Base-by-base conservation (phyloP, 23 tunicate genomes). In the Oikopleura dioica region DNA sequence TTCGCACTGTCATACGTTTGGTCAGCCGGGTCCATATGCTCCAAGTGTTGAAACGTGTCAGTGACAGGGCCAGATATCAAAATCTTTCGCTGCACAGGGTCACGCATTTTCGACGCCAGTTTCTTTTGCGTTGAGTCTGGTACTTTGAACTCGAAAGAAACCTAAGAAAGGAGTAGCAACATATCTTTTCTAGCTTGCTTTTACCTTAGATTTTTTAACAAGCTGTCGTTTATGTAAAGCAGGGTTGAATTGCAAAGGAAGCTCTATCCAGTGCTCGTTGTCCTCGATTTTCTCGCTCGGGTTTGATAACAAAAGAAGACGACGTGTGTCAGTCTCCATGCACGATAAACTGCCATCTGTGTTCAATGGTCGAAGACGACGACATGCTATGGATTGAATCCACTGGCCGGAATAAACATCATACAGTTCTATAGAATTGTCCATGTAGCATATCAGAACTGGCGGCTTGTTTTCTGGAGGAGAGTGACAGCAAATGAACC, bases 311-410 rank as follows among this genome's bases (percentile, higher is more conserved):
- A 63, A 63, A 2, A 63, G 16, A 16, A 63, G 72, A 24, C 72
- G 72, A 2, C 26, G 16, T 63, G 72, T 63, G 26, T 63, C 72
- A 2, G 72, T 12, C 16, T 63, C 72, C 4, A 23, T 63, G 26
- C 72, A 63, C 5, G 72, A 63, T 63, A 63, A 63, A 63, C 30
- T 63, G 5, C 30, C 72, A 4, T 63, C 32, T 28, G 16, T 23
- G 33, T 63, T 63, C 26, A 63, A 28, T 2, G 72, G 72, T 24
- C 72, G 72, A 23, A 63, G 16, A 12, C 26, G 16, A 21, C 32
- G 32, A 63, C 72, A 63, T 23, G 72, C 16, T 16, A 63, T 63
- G 33, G 72, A 63, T 31, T 63, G 72, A 31, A 63, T 63, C 72
- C 72, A 63, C 33, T 63, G 72, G 32, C 72, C 72, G 33, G 30